Conservation (phyloP, 2,888 invertebrate species). For the Synergus umbraculus region DNA sequence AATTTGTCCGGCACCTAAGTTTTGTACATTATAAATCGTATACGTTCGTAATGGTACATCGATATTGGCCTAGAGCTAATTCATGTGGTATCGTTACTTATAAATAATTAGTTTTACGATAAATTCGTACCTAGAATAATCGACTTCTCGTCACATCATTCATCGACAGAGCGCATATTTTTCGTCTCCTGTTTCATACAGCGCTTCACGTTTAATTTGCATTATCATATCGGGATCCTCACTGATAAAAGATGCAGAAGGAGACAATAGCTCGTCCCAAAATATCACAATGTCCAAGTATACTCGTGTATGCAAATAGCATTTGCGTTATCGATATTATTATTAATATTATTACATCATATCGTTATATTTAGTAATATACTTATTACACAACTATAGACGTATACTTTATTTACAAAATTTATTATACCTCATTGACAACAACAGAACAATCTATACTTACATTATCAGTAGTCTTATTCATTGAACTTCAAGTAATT, state of each 20-base stretch:
- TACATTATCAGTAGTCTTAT: conserved; percentile 46
- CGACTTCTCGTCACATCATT: conserved; percentile 57
- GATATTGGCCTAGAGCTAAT: conserved; percentile 73
- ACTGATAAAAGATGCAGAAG: conserved; percentile 56
- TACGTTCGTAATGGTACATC: conserved; percentile 76
- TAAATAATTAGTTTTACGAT: conserved; percentile 68
- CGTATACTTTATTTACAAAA: conserved; percentile 73
- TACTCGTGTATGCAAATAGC: conserved; percentile 60
- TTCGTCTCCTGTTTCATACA: conserved; percentile 38
- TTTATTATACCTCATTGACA: conserved; percentile 59
- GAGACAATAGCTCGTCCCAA: conserved; percentile 62
- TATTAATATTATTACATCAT: conserved; percentile 53
- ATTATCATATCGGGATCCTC: conserved; percentile 60
- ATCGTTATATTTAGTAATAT: conserved; percentile 44
- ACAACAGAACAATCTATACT: conserved; percentile 59
- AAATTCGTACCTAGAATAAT: conserved; percentile 77
- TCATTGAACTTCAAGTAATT: conserved; percentile 14
- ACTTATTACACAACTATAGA: conserved; percentile 62
- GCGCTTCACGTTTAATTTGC: conserved; percentile 52
- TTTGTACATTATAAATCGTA: conserved; percentile 78
- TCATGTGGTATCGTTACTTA: conserved; percentile 66
- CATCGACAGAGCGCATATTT: conserved; percentile 37
- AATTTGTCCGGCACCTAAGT: conserved; percentile 47
- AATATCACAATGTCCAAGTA: conserved; percentile 76
- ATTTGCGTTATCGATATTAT: conserved; percentile 41